phyloP scores from a whole-genome alignment of 2,113 vertebrate species.

The Synchiropus splendidus region DNA sequence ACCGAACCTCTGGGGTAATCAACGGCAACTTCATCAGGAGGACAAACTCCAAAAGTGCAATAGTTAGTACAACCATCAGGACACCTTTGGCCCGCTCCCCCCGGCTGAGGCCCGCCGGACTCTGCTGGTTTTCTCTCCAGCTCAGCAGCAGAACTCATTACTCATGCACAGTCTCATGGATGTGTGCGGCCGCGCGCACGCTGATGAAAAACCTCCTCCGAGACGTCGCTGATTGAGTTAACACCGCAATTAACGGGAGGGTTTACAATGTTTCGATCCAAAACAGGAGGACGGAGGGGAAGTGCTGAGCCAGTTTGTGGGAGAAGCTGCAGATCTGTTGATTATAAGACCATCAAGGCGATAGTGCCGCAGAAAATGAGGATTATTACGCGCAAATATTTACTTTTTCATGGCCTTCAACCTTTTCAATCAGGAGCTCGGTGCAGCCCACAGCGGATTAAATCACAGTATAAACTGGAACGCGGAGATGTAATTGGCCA shows the following conservation, averaged over 20 bases:
- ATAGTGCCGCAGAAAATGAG: too few species aligned
- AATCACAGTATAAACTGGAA: too few species aligned
- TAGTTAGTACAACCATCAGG: too few species aligned
- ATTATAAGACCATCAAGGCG: constrained; percentile 39
- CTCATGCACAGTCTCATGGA: constrained; percentile 5
- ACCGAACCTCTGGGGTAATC: constrained; percentile 38
- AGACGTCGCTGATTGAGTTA: constrained; percentile 53
- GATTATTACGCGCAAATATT: too few species aligned
- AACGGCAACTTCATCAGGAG: constrained; percentile 29
- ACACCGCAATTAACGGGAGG: constrained; percentile 39
- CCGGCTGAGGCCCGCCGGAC: constrained; percentile 12
- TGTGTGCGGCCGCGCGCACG: not conserved
- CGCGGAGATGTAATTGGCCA: too few species aligned
- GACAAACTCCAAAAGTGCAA: constrained; percentile 33
- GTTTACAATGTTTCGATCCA: constrained; percentile 52
- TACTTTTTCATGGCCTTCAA: too few species aligned
- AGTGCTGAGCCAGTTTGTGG: constrained; percentile 44
- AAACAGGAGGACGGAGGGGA: constrained; percentile 37
- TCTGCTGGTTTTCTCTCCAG: constrained; percentile 34
- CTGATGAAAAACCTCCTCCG: constrained; percentile 21
- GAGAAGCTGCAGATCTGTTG: constrained; percentile 40
- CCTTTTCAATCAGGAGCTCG: too few species aligned
- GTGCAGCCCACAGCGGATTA: too few species aligned
- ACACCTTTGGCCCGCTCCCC: too few species aligned
- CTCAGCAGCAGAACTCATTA: constrained; percentile 54